Evolutionary conservation across 1,140 invertebrate species (phyloP).

Genomic region (Eurosta solidaginis): DNA sequence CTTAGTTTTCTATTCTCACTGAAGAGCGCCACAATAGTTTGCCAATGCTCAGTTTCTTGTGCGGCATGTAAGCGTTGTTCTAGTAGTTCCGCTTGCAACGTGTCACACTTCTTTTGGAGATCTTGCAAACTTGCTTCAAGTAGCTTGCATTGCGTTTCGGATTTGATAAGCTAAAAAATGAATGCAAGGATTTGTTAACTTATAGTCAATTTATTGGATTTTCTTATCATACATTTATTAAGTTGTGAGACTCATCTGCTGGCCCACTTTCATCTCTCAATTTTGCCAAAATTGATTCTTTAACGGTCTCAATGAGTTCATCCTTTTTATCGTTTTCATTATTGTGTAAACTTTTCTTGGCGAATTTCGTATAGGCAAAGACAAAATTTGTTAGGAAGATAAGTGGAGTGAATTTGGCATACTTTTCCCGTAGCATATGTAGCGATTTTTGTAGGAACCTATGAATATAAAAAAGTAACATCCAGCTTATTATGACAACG

Average conservation of each 20-base stretch:
- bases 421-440: constrained; percentile 49
- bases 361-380: constrained; percentile 49
- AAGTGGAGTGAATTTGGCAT: constrained; percentile 57
- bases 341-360: constrained; percentile 35
- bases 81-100: constrained; percentile 43
- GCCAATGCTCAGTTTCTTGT: constrained; percentile 53
- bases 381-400: constrained; percentile 57
- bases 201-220: not conserved
- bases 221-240: constrained; percentile 42
- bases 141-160: constrained; percentile 48
- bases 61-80: constrained; percentile 43
- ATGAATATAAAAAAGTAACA: not conserved
- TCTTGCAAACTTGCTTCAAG: constrained; percentile 47
- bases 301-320: not conserved
- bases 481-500: not conserved
- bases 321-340: not conserved
- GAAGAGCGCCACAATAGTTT: constrained; percentile 53
- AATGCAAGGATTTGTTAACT: not conserved
- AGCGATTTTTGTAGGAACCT: constrained; percentile 55
- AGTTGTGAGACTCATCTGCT: constrained; percentile 46
- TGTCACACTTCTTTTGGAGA: constrained; percentile 39
- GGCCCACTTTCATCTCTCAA: constrained; percentile 10
- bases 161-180: constrained; percentile 44
- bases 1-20: not conserved
- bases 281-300: not conserved